Conservation (phyloP, 2,888 invertebrate species). For the Tipula lateralis region DNA sequence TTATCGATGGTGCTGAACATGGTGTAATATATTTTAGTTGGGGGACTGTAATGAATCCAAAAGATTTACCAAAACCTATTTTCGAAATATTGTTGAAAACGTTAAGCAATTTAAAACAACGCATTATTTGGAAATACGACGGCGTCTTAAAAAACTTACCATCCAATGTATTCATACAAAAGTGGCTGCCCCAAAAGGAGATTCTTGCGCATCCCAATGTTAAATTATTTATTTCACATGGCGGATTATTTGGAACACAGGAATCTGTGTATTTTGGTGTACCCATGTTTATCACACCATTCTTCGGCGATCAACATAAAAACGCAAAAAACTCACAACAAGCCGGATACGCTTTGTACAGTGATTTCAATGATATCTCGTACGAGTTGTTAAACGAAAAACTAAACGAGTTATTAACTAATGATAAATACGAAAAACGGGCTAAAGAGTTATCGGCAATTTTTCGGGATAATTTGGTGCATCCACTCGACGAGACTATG, state of each 20-base stretch:
- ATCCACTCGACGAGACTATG: slow-evolving; percentile 55
- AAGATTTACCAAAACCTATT: not conserved
- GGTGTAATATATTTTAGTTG: slow-evolving; percentile 52
- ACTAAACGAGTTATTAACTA: slow-evolving; percentile 44
- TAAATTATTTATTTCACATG: slow-evolving; percentile 50
- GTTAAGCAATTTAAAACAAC: slow-evolving; percentile 49
- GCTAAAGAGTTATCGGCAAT: slow-evolving; percentile 50
- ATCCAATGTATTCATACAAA: slow-evolving; percentile 48
- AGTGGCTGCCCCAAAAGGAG: slow-evolving; percentile 55
- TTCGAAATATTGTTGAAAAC: slow-evolving; percentile 38
- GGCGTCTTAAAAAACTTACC: slow-evolving; percentile 46
- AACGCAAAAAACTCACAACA: slow-evolving; percentile 46
- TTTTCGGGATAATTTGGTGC: slow-evolving; percentile 55
- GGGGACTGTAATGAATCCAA: slow-evolving; percentile 46
- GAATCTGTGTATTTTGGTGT: slow-evolving; percentile 47
- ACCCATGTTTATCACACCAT: slow-evolving; percentile 49
- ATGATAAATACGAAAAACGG: slow-evolving; percentile 46
- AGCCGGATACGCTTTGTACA: slow-evolving; percentile 46
- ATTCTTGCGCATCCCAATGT: slow-evolving; percentile 50
- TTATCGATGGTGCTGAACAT: slow-evolving; percentile 47
- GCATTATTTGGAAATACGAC: slow-evolving; percentile 54
- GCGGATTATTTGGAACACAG: slow-evolving; percentile 49
- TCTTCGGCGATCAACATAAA: slow-evolving; percentile 49
- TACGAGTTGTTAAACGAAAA: slow-evolving; percentile 43
- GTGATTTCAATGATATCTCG: slow-evolving; percentile 45